Evolutionary conservation across 2,113 vertebrate species (phyloP), one percentile per base, ranked within the genome.

Genomic region (Gavia stellata): DNA sequence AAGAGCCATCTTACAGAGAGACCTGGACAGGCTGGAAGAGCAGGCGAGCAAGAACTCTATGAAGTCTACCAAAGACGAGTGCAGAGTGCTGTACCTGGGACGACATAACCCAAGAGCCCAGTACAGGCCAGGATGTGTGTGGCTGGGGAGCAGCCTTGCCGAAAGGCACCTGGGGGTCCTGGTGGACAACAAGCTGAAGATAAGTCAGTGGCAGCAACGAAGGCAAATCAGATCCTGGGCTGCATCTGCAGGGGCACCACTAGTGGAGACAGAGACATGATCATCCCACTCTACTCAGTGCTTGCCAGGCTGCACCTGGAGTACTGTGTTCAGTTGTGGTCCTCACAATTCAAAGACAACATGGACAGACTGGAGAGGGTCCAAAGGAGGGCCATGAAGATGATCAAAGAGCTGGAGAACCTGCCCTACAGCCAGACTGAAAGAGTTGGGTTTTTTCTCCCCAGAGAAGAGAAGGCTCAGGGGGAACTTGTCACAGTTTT

Each of bases 191-290:
- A 26, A 47, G 24, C 11, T 13, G 38, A 55, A 66, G 38, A 7
- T 13, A 36, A 33, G 34, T 38, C 34, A 17, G 17, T 7, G 5
- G 23, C 5, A 25, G 33, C 62, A 42, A 17, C 10, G 3, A 25
- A 59, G 45, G 47, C 33, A 62, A 36, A 38, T 34, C 8, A 8
- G 34, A 28, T 18, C 38, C 53, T 12, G 17, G 34, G 26, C 40
- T 80, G 28, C 29, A 53, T 12, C 12, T 1, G 0, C 34, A 40
- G 10, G 8, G n/a, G 9, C 20, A 8, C 47, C 40, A 38, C 33
- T 28, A 58, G 31, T 1, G 0, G 31, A 44, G 11, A n/a, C 0
- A 87, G 29, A 88, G 10, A 28, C 4, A 1, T 20, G 10, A 61
- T 34, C 44, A 50, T 20, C 38, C 26, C 34, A 38, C 40, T 44